These are phyloP conservation scores for Mayetiola destructor DNA, from an alignment of 2,888 invertebrate genomes.

Conservation along the genomic window DNA sequence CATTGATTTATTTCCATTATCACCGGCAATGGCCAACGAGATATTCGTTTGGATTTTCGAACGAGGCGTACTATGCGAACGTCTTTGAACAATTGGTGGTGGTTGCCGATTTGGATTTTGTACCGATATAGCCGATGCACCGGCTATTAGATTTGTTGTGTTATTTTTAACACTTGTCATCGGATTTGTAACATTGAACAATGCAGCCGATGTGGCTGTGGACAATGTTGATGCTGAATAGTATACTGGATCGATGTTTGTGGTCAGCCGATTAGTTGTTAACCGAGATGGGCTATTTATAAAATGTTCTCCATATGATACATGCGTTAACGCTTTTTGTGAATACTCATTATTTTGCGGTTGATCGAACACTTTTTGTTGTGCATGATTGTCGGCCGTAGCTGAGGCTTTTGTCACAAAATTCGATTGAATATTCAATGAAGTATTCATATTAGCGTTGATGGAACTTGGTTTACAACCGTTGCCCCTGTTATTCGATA, in stretches of 20 bases:
- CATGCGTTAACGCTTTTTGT: conserved; percentile 5
- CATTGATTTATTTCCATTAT: conserved; percentile 14
- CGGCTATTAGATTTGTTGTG: background rate
- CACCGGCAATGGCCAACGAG: background rate
- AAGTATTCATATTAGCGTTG: background rate
- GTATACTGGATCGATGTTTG: background rate
- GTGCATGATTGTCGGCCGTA: no score
- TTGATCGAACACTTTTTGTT: conserved; percentile 12
- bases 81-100: conserved; percentile 29
- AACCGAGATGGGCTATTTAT: conserved; percentile 12
- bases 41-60: conserved; percentile 16
- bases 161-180: conserved; percentile 3
- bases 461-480: no score
- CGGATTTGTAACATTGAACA: conserved; percentile 10
- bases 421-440: background rate
- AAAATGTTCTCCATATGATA: conserved; percentile 10
- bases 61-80: conserved; percentile 34
- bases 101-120: conserved; percentile 13
- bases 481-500: background rate
- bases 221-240: background rate
- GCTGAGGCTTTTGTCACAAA: background rate
- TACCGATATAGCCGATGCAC: no score
- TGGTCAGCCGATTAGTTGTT: conserved; percentile 11
- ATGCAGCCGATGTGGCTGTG: no score
- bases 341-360: conserved; percentile 12